phyloP scores from a whole-genome alignment of 2,888 invertebrate genomes.

The Limnephilus rhombicus region DNA sequence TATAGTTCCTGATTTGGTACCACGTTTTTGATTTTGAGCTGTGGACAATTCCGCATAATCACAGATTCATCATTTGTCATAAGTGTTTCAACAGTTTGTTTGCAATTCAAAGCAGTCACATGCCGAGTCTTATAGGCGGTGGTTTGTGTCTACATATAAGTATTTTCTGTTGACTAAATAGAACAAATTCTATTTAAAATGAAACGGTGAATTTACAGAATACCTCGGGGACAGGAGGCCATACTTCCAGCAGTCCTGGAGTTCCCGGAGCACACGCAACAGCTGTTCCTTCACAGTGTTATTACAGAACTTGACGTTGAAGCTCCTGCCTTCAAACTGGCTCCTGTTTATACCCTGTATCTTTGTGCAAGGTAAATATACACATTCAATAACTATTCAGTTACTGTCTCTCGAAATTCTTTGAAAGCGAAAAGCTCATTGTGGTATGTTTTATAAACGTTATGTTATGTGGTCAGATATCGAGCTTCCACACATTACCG shows the following conservation, averaged over 20 bases:
- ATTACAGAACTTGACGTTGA: conserved; percentile 93
- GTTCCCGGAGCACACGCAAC: conserved; percentile 96
- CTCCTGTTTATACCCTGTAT: conserved; percentile 98
- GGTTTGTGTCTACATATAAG: neutral
- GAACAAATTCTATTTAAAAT: neutral
- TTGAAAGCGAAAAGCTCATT: neutral
- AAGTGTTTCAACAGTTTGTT: neutral
- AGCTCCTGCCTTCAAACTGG: conserved; percentile 94
- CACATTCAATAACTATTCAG: neutral
- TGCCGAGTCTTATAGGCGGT: neutral
- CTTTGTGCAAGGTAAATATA: conserved; percentile 86
- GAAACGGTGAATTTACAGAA: conserved; percentile 7
- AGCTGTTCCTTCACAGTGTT: conserved; percentile 92
- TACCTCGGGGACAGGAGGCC: conserved; percentile 87
- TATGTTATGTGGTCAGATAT: conserved; percentile 77
- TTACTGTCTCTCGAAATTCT: neutral
- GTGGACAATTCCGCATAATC: neutral
- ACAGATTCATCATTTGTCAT: neutral
- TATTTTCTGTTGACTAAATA: neutral
- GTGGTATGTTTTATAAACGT: neutral
- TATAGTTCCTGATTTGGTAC: neutral
- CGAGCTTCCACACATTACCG: conserved; percentile 96
- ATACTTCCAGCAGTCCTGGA: conserved; percentile 96
- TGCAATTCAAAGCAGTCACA: neutral
- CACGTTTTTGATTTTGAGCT: neutral